Percentiles rank a stretch among this genome's conserved stretches.
phyloP scores from a whole-genome alignment of 2,113 vertebrate genomes.

The Phainopepla nitens region DNA sequence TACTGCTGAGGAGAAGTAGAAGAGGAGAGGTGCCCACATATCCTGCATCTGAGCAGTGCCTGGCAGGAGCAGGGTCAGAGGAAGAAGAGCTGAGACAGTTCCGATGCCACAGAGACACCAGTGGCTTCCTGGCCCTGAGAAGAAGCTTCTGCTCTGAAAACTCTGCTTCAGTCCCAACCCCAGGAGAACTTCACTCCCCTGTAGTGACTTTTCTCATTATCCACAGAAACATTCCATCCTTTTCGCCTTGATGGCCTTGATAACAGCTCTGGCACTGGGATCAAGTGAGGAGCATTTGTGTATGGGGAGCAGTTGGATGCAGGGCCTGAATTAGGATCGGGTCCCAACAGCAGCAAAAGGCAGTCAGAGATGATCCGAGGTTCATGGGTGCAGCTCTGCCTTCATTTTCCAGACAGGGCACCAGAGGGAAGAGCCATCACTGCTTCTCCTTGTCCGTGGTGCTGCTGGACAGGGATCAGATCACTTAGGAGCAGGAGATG shows the following conservation, averaged over 20 bases:
- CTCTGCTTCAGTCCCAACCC: neutral
- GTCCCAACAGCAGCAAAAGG: neutral
- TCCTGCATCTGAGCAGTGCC: neutral
- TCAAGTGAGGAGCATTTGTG: fast-evolving
- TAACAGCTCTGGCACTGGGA: neutral
- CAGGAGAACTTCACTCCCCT: neutral
- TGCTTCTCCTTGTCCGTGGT: neutral
- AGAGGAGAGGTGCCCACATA: neutral
- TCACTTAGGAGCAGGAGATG: fast-evolving
- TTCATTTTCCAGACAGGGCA: neutral
- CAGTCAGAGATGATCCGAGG: neutral
- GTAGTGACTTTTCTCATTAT: neutral
- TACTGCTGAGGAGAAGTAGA: neutral
- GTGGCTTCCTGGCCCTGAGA: neutral
- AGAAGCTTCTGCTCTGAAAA: neutral
- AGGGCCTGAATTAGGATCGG: neutral
- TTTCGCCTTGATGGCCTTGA: neutral
- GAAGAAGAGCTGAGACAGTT: neutral
- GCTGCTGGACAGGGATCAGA: neutral
- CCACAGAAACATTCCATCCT: neutral
- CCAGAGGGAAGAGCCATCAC: fast-evolving
- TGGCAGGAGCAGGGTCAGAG: neutral
- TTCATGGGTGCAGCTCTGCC: neutral
- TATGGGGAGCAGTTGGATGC: neutral
- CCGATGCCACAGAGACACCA: fast-evolving